Evolutionary conservation across 2,113 vertebrate genomes (phyloP).

Genomic region (Coracopsis vasa): DNA sequence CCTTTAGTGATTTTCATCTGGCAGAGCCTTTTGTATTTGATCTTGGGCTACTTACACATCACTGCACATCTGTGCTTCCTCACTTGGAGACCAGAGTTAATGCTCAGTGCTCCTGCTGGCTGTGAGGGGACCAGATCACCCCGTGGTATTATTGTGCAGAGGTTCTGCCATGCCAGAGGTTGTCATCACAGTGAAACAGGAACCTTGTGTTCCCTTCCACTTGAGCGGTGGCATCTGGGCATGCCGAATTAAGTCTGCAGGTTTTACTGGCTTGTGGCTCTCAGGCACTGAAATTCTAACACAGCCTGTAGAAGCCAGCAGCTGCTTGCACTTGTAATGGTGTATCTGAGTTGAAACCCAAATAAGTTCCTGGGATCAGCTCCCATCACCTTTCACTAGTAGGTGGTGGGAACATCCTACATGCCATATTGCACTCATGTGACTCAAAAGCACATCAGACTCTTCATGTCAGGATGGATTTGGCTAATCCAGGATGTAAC

Average conservation of each 20-base stretch:
- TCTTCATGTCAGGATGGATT: neutral
- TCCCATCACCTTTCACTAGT: neutral
- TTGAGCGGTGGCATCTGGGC: neutral
- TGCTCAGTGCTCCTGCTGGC: rapidly evolving
- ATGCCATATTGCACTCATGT: rapidly evolving
- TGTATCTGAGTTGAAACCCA: neutral
- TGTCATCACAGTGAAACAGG: neutral
- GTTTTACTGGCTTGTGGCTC: neutral
- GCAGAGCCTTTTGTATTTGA: neutral
- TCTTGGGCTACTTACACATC: rapidly evolving
- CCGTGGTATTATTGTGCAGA: rapidly evolving
- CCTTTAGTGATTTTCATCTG: neutral
- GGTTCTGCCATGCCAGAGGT: neutral
- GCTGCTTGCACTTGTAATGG: rapidly evolving
- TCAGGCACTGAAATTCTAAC: rapidly evolving
- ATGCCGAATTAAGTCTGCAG: neutral
- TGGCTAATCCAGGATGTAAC: neutral
- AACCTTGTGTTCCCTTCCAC: neutral
- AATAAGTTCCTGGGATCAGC: neutral
- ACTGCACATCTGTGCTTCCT: rapidly evolving
- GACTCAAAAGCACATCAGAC: neutral
- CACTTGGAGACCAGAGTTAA: neutral
- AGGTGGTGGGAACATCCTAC: neutral
- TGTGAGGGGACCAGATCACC: neutral
- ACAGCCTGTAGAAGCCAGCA: neutral